Evolutionary conservation across 2,888 invertebrate genomes (phyloP).

Genomic region (Stomorhina lunata): DNA sequence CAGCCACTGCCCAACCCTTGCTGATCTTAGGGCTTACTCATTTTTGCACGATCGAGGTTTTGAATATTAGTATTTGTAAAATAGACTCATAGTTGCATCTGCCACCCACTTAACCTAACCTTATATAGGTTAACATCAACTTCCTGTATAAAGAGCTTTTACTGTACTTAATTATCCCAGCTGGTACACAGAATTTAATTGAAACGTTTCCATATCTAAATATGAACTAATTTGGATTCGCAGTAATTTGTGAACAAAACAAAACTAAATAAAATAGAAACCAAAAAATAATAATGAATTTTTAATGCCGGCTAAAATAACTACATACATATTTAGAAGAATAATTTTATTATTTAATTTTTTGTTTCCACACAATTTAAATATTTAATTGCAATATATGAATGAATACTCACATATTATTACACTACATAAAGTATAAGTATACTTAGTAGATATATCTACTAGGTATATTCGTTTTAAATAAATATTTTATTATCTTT

Average conservation of each 20-base stretch:
- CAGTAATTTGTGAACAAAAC: constrained; percentile 29
- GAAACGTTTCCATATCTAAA: constrained; percentile 6
- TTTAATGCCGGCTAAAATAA: constrained; percentile 32
- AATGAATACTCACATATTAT: background rate
- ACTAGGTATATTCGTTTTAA: too few species aligned
- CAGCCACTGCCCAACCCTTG: too few species aligned
- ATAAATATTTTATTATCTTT: too few species aligned
- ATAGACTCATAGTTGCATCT: too few species aligned
- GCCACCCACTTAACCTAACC: background rate
- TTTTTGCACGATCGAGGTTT: too few species aligned
- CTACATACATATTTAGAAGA: too few species aligned
- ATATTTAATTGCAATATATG: background rate
- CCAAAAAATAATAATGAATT: constrained; percentile 22
- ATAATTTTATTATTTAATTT: background rate
- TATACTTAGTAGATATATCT: too few species aligned
- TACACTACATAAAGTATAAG: too few species aligned
- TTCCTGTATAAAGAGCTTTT: background rate
- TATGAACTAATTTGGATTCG: background rate
- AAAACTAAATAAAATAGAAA: constrained; percentile 8
- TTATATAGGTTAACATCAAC: too few species aligned
- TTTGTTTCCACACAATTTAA: constrained; percentile 19
- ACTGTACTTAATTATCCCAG: constrained; percentile 23
- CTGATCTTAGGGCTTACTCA: too few species aligned
- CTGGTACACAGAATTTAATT: constrained; percentile 31
- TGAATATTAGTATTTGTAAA: too few species aligned